A percentile compares a stretch with the other conserved stretches of the same genome.
These are phyloP conservation scores for Scleropages formosus DNA, from an alignment of 2,797 vertebrate species.

Conservation along the genomic window DNA sequence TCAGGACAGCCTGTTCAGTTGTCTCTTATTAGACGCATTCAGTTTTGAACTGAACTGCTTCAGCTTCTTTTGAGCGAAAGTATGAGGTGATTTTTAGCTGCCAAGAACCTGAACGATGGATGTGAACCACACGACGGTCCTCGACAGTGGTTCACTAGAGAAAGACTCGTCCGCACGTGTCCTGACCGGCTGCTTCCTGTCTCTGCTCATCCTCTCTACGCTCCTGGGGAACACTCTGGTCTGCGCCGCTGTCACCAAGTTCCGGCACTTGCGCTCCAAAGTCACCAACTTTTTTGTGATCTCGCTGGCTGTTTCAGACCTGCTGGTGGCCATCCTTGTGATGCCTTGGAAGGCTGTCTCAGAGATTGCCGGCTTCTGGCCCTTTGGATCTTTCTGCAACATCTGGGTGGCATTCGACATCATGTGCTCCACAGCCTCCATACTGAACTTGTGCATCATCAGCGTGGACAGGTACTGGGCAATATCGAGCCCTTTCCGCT, in stretches of 20 bases:
- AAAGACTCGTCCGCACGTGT: conserved; percentile 83
- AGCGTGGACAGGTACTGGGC: conserved; percentile 98
- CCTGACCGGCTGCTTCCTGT: conserved; percentile 91
- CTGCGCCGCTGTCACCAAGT: conserved; percentile 90
- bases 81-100: conserved; percentile 36
- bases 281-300: conserved; percentile 99
- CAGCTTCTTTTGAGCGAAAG: conserved; percentile 8
- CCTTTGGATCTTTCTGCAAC: conserved; percentile 95
- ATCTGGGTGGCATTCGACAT: conserved; percentile 99
- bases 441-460: conserved; percentile 95
- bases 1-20: not conserved
- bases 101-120: conserved; percentile 72
- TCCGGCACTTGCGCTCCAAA: conserved; percentile 92
- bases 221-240: conserved; percentile 91
- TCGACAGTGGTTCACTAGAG: conserved; percentile 74
- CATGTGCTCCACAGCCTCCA: conserved; percentile 98
- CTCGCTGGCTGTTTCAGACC: conserved; percentile 93
- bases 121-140: conserved; percentile 79
- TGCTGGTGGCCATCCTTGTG: conserved; percentile 92
- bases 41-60: conserved; percentile 2
- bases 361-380: conserved; percentile 93
- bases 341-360: conserved; percentile 99
- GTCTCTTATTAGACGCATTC: not conserved
- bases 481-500: conserved; percentile 96
- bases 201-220: conserved; percentile 90